Evolutionary conservation across 1,140 invertebrate genomes (phyloP), one percentile per base, ranked within the genome.

Genomic region (Delia radicum): DNA sequence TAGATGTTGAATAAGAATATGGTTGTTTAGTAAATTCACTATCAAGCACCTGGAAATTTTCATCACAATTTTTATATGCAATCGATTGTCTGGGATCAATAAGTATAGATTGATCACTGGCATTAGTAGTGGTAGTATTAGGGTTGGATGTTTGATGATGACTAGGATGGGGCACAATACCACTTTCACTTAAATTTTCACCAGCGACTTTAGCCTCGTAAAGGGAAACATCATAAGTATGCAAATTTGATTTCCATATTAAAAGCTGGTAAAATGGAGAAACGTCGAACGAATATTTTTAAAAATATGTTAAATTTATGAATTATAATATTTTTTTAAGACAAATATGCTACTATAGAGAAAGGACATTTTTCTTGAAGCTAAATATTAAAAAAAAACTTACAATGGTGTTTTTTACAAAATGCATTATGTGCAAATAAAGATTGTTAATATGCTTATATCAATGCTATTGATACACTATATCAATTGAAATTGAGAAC

Each of bases 221-320:
- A 10, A 73, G 33, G 18, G 78, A 42, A 7, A 81, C 76, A 73
- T 85, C 82, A 63, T 82, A 84, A 3, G 82, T 86, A 77, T 89
- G 87, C 74, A 90, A 87, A 78, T 90, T 89, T 1, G 88, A 87
- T 79, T 89, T 87, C 89, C 89, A 90, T 8, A 89, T 82, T 12
- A 89, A 78, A 10, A 89, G 80, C 84, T 86, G 33, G n/a, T 7
- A 75, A 78, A 28, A 27, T 3, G 12, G 13, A 65, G 55, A 74
- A 28, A 21, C n/a, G n/a, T n/a, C n/a, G n/a, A n/a, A n/a, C n/a
- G n/a, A n/a, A n/a, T n/a, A n/a, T n/a, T n/a, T n/a, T n/a, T n/a
- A n/a, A n/a, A n/a, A n/a, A n/a, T n/a, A n/a, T n/a, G 12, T 13
- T 26, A 13, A 10, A 42, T 42, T 15, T 42, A 1, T 42, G 37